Evolutionary conservation across 2,888 invertebrate species (phyloP).

Genomic region (Pterobdella sp.): DNA sequence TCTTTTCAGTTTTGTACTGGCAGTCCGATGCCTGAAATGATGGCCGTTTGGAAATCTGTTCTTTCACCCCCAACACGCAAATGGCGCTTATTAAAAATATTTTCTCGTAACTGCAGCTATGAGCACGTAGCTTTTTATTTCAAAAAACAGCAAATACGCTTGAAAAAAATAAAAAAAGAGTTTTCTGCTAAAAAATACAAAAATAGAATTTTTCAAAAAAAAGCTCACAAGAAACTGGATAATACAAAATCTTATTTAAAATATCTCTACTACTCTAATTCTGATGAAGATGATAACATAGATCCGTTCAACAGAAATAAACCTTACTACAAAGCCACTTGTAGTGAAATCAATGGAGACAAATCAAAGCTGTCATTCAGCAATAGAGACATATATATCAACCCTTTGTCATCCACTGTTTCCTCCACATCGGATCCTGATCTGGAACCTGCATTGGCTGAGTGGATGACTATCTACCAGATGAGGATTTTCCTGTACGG

Average conservation of each 20-base stretch:
- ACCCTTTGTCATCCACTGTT: neutral
- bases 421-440: neutral
- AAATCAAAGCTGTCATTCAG: neutral
- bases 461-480: constrained; percentile 10
- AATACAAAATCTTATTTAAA: neutral
- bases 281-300: neutral
- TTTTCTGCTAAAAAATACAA: too few species aligned
- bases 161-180: neutral
- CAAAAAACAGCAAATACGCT: neutral
- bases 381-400: neutral
- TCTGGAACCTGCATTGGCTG: neutral
- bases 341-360: neutral
- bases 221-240: neutral
- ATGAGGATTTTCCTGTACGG: neutral
- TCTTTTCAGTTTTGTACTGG: constrained; percentile 22
- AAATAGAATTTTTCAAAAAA: neutral
- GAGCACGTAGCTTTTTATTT: neutral
- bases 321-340: constrained; percentile 4
- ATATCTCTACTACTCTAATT: neutral
- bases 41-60: constrained; percentile 21
- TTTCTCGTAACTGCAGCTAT: neutral
- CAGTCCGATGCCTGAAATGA: constrained; percentile 10
- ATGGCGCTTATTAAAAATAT: constrained; percentile 2
- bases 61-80: neutral
- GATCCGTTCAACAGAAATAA: neutral